Evolutionary conservation across 2,888 invertebrate species (phyloP), one percentile per base, ranked within the genome.

Genomic region (Dasysyrphus tricinctus): DNA sequence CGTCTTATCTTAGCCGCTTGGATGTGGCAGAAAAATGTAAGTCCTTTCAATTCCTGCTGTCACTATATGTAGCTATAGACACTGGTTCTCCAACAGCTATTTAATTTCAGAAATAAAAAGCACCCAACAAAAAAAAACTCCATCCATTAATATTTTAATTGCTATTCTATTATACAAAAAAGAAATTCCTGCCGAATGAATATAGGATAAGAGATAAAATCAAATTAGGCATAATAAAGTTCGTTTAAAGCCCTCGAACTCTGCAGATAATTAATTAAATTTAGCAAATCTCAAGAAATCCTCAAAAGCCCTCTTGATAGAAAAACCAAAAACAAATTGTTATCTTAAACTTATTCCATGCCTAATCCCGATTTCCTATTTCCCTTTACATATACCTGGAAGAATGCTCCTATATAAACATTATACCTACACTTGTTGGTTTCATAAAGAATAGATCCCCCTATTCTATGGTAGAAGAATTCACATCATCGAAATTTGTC

Each of bases 401-500:
- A n/a, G 32, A 9, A 54, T 16, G 8, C 59, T 5, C 24, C 0
- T 8, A 8, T 12, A 11, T 12, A 5, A n/a, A 29, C n/a, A 24
- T 24, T 24, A 24, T 24, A 24, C 32, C 3, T 14, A 69, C 67
- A 69, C 69, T 69, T 69, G 69, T 69, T 69, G 69, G 47, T n/a
- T 69, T 54, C 9, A 39, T 69, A 19, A 54, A 19, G 39, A 32
- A 47, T 47, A 65, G 37, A n/a, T 14, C 14, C 14, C 8, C 14
- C 14, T 14, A n/a, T n/a, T n/a, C n/a, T 16, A n/a, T 49, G 19
- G 49, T 69, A 29, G 37, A 19, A 39, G 9, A 24, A 69, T 69
- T 39, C 54, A n/a, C 54, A 39, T 69, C 69, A 69, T 69, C 39
- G 69, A 69, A 69, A 69, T 69, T 69, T 69, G 69, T 69, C 69